Percentiles rank a stretch among this genome's conserved stretches.
phyloP scores from a whole-genome alignment of 2,888 invertebrate genomes.

The Autographa gamma region DNA sequence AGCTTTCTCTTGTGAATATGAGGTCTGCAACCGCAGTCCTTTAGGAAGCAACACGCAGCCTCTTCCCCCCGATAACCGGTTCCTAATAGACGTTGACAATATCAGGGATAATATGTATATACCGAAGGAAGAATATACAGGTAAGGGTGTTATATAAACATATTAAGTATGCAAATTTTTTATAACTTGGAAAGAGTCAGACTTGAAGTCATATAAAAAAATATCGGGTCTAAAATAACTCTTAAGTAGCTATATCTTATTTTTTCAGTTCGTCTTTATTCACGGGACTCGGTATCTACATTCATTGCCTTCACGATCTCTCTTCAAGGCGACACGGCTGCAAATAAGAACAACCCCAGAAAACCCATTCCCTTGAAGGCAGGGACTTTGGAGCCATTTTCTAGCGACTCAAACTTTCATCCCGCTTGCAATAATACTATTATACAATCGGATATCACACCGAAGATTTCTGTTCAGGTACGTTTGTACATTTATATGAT shows the following conservation, averaged over 20 bases:
- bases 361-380: conserved; percentile 70
- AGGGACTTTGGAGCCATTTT: conserved; percentile 69
- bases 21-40: conserved; percentile 75
- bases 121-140: conserved; percentile 64
- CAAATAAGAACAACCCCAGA: conserved; percentile 74
- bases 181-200: no score
- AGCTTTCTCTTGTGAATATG: conserved; percentile 57
- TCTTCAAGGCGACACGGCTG: conserved; percentile 70
- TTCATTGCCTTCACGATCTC: conserved; percentile 84
- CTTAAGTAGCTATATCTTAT: not conserved
- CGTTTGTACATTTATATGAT: conserved; percentile 7
- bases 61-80: conserved; percentile 79
- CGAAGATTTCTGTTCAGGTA: conserved; percentile 79
- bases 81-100: conserved; percentile 74
- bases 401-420: conserved; percentile 61
- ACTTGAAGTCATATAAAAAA: no score
- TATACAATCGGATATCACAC: conserved; percentile 76
- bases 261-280: conserved; percentile 73
- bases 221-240: no score
- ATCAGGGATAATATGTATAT: conserved; percentile 73
- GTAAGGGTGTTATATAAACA: conserved; percentile 43
- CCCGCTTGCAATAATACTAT: conserved; percentile 77
- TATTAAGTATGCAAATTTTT: no score
- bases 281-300: conserved; percentile 68
- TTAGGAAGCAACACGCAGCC: conserved; percentile 74